phyloP scores from a whole-genome alignment of 2,113 vertebrate species.

The Corvus moneduloides region DNA sequence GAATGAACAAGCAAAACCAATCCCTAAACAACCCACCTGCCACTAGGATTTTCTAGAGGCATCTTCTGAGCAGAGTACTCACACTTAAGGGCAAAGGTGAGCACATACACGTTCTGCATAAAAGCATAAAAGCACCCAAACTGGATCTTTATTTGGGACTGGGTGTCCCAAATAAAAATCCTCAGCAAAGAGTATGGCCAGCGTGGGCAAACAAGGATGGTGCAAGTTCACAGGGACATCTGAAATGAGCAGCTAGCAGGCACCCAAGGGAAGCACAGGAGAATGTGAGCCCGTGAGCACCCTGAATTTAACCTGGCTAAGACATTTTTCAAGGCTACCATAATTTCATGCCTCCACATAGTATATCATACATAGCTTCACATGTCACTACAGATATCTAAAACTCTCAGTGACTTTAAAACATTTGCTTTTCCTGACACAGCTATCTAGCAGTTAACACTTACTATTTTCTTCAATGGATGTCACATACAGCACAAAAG shows the following conservation, averaged over 20 bases:
- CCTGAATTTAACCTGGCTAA: not conserved
- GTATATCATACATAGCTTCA: not conserved
- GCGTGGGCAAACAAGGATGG: not conserved
- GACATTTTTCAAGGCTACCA: not conserved
- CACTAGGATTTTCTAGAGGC: not conserved
- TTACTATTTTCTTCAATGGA: not conserved
- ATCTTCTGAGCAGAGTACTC: not conserved
- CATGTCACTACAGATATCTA: not conserved
- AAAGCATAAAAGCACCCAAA: not conserved
- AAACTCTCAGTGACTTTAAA: not conserved
- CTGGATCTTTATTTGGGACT: too few relatives aligned
- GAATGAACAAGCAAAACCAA: not conserved
- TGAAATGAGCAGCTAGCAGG: not conserved
- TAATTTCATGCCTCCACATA: not conserved
- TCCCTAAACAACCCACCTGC: not conserved
- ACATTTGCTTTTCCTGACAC: not conserved
- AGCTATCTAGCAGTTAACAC: not conserved
- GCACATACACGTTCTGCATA: not conserved
- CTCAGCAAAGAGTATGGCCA: not conserved
- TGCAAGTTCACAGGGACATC: not conserved
- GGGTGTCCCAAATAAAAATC: not conserved
- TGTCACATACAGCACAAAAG: not conserved
- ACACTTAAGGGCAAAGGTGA: not conserved
- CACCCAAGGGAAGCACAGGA: not conserved
- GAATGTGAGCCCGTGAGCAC: not conserved